Evolutionary conservation across 1,140 invertebrate genomes (phyloP).

Genomic region (Stenopsyche tienmushanensis): DNA sequence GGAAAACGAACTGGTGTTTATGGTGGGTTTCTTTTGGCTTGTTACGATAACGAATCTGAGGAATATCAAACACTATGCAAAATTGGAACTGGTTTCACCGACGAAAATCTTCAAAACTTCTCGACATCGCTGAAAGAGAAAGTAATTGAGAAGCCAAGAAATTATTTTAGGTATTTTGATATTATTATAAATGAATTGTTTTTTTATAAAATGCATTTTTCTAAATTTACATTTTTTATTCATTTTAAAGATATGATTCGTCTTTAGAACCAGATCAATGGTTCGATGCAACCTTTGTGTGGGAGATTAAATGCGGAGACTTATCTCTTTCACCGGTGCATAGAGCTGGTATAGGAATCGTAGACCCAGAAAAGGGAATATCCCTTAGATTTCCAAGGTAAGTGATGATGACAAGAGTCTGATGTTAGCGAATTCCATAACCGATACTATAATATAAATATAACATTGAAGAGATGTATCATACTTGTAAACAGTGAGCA

Average conservation of each 20-base stretch:
- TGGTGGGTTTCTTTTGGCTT: constrained; percentile 96
- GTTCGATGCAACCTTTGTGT: constrained; percentile 91
- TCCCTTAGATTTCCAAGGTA: constrained; percentile 88
- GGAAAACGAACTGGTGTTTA: constrained; percentile 93
- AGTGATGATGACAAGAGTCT: neutral
- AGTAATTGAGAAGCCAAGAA: constrained; percentile 69
- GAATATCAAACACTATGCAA: constrained; percentile 83
- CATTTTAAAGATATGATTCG: constrained; percentile 62
- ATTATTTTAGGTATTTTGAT: constrained; percentile 73
- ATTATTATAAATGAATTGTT: neutral
- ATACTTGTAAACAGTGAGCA: too few relatives aligned
- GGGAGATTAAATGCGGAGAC: constrained; percentile 99
- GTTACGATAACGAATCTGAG: constrained; percentile 91
- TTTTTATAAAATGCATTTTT: too few relatives aligned
- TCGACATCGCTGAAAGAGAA: constrained; percentile 78
- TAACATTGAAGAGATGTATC: neutral
- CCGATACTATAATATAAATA: neutral
- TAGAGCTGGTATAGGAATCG: constrained; percentile 84
- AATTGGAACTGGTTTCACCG: constrained; percentile 97
- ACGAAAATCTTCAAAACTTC: constrained; percentile 83
- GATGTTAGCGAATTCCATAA: neutral
- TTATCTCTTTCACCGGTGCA: constrained; percentile 95
- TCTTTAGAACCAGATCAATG: constrained; percentile 87
- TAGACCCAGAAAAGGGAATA: constrained; percentile 91
- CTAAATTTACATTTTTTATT: neutral